Evolutionary conservation across 35 echinoderm and acorn worm genomes (phyloP), one percentile per base, ranked within the genome.

Genomic region (Nesometra sesokonis): DNA sequence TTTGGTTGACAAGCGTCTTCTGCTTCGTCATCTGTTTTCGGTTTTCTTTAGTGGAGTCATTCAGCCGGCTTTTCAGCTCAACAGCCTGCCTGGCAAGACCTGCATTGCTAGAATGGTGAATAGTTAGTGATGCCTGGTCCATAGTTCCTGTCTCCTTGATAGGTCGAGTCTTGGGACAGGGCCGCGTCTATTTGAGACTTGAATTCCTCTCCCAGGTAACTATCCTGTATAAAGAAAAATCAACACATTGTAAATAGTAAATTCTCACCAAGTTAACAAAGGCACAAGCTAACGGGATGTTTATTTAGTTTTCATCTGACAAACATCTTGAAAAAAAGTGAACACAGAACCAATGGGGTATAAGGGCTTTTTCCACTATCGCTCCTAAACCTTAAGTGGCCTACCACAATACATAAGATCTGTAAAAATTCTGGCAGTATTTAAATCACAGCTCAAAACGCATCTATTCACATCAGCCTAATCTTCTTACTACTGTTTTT

Each of bases 201-300:
- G 91, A 97, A 97, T 90, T 97, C 95, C 38, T 97, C 95, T 78
- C 95, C 95, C 86, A 97, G 80, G 84, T 93, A 97, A 88, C 95
- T 97, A 84, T 97, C 95, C 95, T 97, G 89, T 87, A 77, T 11
- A 37, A 31, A 85, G 34, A 29, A 76, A 86, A 87, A 47, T 0
- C 9, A 67, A 11, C 7, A 67, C 52, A 9, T 17, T 27, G 21
- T 17, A 67, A 9, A 67, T 19, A 11, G 2, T 27, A 67, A 67
- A 7, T 43, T 43, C 4, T n/a, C n/a, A n/a, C n/a, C n/a, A n/a
- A n/a, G n/a, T n/a, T n/a, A n/a, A n/a, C n/a, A n/a, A n/a, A n/a
- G n/a, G n/a, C n/a, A n/a, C n/a, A n/a, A n/a, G n/a, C n/a, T n/a
- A n/a, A n/a, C n/a, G n/a, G n/a, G n/a, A n/a, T n/a, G n/a, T n/a